Percentiles rank a stretch among this genome's conserved stretches.
These are phyloP conservation scores for Seriola aureovittata DNA, from an alignment of 2,113 vertebrate genomes.

Conservation along the genomic window DNA sequence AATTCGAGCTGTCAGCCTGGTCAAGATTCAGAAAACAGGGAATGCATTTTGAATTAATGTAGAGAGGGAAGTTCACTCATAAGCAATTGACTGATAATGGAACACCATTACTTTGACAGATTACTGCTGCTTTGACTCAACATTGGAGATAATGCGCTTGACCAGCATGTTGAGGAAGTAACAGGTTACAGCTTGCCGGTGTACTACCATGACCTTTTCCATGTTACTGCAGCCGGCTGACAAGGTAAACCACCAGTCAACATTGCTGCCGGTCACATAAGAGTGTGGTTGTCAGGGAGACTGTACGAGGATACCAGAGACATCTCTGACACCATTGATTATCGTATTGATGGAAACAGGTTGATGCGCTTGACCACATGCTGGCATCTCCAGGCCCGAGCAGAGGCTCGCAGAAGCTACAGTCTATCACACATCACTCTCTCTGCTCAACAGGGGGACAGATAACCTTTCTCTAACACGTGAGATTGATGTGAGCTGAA, in stretches of 20 bases:
- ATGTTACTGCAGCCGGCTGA: constrained; percentile 20
- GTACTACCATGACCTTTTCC: constrained; percentile 32
- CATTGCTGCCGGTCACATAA: constrained; percentile 41
- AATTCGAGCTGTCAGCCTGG: neutral
- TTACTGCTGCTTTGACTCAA: constrained; percentile 6
- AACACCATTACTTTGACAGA: constrained; percentile 29
- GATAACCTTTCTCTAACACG: constrained; percentile 65
- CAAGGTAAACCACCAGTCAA: constrained; percentile 10
- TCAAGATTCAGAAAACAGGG: constrained; percentile 27
- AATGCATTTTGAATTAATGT: constrained; percentile 14
- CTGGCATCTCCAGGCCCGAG: constrained; percentile 16
- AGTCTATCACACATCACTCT: constrained; percentile 43
- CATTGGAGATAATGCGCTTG: neutral
- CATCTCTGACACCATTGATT: constrained; percentile 69
- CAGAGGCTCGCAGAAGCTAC: neutral
- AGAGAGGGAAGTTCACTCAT: neutral
- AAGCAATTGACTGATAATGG: constrained; percentile 10
- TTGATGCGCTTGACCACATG: constrained; percentile 55
- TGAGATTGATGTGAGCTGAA: constrained; percentile 58
- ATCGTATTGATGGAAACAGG: constrained; percentile 53
- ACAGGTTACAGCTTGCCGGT: constrained; percentile 19
- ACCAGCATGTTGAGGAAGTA: constrained; percentile 2
- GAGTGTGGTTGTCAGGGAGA: constrained; percentile 46
- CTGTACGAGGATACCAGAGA: constrained; percentile 41
- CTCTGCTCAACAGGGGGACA: constrained; percentile 43